Percentiles rank a stretch among this genome's conserved stretches.
Evolutionary conservation across 2,113 vertebrate genomes (phyloP).

Genomic region (Ammodytes marinus): DNA sequence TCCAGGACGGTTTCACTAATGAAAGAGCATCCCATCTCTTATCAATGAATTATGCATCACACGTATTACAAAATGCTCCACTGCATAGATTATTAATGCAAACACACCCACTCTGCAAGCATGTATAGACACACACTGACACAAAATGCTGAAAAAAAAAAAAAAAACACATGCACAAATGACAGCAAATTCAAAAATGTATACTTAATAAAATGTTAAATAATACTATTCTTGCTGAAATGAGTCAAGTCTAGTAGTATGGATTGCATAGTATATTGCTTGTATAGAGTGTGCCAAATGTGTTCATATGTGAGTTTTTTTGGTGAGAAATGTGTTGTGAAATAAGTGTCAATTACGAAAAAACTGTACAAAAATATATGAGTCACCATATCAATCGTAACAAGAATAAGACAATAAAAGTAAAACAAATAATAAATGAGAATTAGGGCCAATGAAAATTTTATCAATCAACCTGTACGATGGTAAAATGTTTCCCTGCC

Average conservation of each 20-base stretch:
- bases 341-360: too few species aligned
- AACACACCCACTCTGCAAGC: constrained; percentile 34
- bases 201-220: not conserved
- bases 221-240: not conserved
- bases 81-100: constrained; percentile 69
- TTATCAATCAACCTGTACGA: too few species aligned
- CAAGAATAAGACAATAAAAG: too few species aligned
- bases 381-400: too few species aligned
- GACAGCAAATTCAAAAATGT: not conserved
- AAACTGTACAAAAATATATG: too few species aligned
- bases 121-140: not conserved
- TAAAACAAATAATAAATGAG: too few species aligned
- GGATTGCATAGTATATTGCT: too few species aligned
- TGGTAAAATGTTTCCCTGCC: too few species aligned
- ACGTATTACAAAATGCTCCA: constrained; percentile 57
- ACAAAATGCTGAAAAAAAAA: constrained; percentile 10
- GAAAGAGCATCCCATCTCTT: constrained; percentile 67
- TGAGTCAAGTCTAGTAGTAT: not conserved
- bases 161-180: not conserved
- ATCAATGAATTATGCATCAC: constrained; percentile 75
- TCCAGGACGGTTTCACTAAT: constrained; percentile 66
- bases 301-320: too few species aligned
- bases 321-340: too few species aligned
- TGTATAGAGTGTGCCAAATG: too few species aligned
- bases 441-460: too few species aligned